These are phyloP conservation scores for Limanda limanda DNA, from an alignment of 2,113 vertebrate species.

Conservation along the genomic window DNA sequence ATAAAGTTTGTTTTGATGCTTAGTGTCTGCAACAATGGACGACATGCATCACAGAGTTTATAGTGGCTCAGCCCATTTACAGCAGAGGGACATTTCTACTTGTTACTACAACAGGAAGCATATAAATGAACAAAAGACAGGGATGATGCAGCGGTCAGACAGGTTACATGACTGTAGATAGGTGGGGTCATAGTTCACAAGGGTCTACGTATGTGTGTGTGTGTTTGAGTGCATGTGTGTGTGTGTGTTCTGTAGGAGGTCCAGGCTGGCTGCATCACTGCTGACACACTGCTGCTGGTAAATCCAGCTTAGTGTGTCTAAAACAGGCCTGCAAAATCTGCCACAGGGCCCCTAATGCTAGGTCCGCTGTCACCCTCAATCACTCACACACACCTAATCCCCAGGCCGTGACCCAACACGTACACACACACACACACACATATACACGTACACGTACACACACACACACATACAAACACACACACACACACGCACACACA, in stretches of 20 bases:
- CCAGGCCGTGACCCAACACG: conserved; percentile 76
- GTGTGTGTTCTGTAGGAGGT: conserved; percentile 69
- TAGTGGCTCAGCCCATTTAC: background rate
- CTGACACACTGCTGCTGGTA: conserved; percentile 81
- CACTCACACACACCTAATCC: conserved; percentile 83
- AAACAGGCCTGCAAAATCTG: conserved; percentile 82
- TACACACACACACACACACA: conserved; percentile 42
- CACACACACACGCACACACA: conserved; percentile 44
- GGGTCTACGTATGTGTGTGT: conserved; percentile 38
- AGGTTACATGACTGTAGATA: conserved; percentile 19
- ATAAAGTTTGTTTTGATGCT: conserved; percentile 12
- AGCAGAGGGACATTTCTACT: background rate
- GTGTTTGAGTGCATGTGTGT: conserved; percentile 14
- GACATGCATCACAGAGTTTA: conserved; percentile 7
- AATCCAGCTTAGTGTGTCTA: conserved; percentile 85
- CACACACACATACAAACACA: conserved; percentile 65
- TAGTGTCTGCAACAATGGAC: background rate
- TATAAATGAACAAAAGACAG: background rate
- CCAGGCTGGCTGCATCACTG: conserved; percentile 75
- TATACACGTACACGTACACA: conserved; percentile 69
- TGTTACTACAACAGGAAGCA: background rate
- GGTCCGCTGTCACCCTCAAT: conserved; percentile 84
- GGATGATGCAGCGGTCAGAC: conserved; percentile 21
- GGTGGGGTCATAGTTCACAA: conserved; percentile 46
- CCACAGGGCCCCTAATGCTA: conserved; percentile 81